Conservation (phyloP, 2,113 vertebrate species). For the Callocephalon fimbriatum region DNA sequence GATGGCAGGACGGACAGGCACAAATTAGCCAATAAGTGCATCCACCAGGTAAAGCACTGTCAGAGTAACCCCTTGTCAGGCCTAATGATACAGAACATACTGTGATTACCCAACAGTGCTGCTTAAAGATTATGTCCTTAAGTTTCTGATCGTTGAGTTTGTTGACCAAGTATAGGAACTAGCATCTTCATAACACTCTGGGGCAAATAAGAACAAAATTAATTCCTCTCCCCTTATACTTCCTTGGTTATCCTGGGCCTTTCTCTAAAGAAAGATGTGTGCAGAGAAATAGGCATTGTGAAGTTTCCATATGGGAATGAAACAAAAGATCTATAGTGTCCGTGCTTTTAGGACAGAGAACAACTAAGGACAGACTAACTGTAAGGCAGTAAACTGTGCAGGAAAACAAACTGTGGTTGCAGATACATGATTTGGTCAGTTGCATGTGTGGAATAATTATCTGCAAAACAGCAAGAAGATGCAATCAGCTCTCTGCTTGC, state of each 20-base stretch:
- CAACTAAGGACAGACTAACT: not conserved
- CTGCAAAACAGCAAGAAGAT: not conserved
- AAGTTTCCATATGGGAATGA: not conserved
- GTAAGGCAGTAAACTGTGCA: not conserved
- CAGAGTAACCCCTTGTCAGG: not conserved
- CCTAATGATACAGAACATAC: not conserved
- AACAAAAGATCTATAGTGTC: not conserved
- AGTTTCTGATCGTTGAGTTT: not conserved
- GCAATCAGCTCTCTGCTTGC: not conserved
- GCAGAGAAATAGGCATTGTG: not conserved
- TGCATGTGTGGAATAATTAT: not conserved
- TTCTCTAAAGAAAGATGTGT: not conserved
- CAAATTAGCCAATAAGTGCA: slow-evolving; percentile 82
- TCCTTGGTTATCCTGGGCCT: not conserved
- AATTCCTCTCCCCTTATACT: not conserved
- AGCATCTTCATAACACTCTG: not conserved
- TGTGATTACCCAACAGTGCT: not conserved
- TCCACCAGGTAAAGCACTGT: slow-evolving; percentile 84
- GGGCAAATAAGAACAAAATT: not conserved
- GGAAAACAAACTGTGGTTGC: not conserved
- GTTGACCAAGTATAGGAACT: not conserved
- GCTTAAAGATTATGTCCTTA: not conserved
- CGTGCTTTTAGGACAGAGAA: not conserved
- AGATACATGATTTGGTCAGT: not conserved
- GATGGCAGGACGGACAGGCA: slow-evolving; percentile 91